These are phyloP conservation scores for Falco cherrug DNA, from an alignment of 2,797 vertebrate genomes.

Conservation along the genomic window DNA sequence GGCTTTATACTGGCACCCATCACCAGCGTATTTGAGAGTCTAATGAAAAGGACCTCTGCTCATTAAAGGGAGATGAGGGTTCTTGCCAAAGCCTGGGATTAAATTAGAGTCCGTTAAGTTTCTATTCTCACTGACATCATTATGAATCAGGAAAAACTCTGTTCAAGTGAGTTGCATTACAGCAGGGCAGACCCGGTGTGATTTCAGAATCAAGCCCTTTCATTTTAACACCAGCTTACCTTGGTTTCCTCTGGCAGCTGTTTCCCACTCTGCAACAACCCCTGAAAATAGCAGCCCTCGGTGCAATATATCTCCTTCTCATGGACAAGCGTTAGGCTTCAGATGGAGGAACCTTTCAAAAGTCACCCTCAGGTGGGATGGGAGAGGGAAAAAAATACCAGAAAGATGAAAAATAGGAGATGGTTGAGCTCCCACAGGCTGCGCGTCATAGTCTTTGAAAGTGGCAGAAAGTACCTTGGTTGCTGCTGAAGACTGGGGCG, in stretches of 20 bases:
- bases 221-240: neutral
- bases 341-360: neutral
- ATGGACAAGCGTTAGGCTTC: neutral
- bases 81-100: conserved; percentile 44
- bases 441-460: neutral
- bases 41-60: conserved; percentile 36
- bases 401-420: neutral
- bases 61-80: conserved; percentile 26
- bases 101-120: neutral
- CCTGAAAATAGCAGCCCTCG: neutral
- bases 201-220: neutral
- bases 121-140: conserved; percentile 26
- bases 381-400: neutral
- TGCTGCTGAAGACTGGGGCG: neutral
- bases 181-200: neutral
- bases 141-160: neutral
- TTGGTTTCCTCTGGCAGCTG: neutral
- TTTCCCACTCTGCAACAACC: neutral
- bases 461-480: neutral
- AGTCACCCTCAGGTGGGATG: neutral
- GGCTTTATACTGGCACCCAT: conserved; percentile 39
- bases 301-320: neutral
- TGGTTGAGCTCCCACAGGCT: neutral
- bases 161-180: neutral
- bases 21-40: neutral